Evolutionary conservation across 2,888 invertebrate genomes (phyloP).

Genomic region (Cosmorhoe ocellata): DNA sequence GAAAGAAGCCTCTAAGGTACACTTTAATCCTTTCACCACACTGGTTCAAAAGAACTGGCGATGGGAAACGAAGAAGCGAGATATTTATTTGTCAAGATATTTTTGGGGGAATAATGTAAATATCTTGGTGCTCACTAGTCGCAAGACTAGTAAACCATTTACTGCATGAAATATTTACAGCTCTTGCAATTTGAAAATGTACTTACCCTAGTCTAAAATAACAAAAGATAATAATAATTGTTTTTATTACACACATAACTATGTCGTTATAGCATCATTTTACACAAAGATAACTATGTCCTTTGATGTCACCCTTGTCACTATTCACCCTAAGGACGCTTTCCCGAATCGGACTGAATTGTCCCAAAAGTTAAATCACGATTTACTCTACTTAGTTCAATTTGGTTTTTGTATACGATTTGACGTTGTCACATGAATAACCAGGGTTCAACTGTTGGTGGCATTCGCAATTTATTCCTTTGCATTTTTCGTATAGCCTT

Average conservation of each 20-base stretch:
- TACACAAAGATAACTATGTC: constrained; percentile 16
- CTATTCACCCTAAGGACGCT: constrained; percentile 9
- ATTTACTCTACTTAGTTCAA: background rate
- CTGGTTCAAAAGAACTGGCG: too few relatives aligned
- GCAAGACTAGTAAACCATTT: too few relatives aligned
- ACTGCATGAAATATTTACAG: too few relatives aligned
- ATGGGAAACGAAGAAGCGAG: too few relatives aligned
- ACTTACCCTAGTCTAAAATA: too few relatives aligned
- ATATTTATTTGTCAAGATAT: too few relatives aligned
- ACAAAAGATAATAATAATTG: background rate
- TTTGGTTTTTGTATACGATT: background rate
- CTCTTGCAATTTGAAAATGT: too few relatives aligned
- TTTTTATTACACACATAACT: background rate
- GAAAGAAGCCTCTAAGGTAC: too few relatives aligned
- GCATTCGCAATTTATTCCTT: background rate
- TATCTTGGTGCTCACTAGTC: too few relatives aligned
- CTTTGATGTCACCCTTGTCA: constrained; percentile 20
- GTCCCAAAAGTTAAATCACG: background rate
- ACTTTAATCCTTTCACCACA: too few relatives aligned
- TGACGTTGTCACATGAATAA: background rate
- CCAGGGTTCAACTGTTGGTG: background rate
- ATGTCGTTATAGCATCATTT: constrained; percentile 3
- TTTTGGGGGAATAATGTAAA: too few relatives aligned
- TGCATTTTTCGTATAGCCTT: background rate
- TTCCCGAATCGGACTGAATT: constrained; percentile 2